phyloP scores from a whole-genome alignment of 2,113 vertebrate genomes.

The Castor canadensis region DNA sequence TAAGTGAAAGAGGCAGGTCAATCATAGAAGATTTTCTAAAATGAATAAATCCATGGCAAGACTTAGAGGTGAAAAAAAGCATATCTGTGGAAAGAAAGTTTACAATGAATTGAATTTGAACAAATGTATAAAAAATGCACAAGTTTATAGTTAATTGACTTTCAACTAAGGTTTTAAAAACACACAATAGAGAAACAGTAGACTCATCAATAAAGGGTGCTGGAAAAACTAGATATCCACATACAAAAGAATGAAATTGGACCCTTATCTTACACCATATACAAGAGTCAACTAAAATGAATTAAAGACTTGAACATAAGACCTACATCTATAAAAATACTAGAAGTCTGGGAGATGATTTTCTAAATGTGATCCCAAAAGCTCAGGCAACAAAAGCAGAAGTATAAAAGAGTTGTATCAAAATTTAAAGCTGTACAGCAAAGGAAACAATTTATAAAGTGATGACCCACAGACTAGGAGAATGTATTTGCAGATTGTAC shows the following conservation, averaged over 20 bases:
- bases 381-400: neutral
- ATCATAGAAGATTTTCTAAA: neutral
- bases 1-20: neutral
- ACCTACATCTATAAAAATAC: neutral
- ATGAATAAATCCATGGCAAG: neutral
- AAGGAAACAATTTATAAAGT: neutral
- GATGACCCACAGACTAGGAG: neutral
- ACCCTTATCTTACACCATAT: neutral
- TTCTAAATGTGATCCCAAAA: neutral
- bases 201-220: neutral
- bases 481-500: neutral
- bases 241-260: neutral
- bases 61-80: neutral
- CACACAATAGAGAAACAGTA: neutral
- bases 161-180: neutral
- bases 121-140: no score
- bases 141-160: neutral
- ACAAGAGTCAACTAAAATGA: neutral
- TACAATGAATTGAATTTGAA: neutral
- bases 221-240: neutral
- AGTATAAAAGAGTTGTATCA: neutral
- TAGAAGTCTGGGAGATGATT: neutral
- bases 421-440: neutral
- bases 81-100: neutral
- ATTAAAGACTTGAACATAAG: neutral